Conservation (phyloP, 2,113 vertebrate species). For the Tetrao urogallus region DNA sequence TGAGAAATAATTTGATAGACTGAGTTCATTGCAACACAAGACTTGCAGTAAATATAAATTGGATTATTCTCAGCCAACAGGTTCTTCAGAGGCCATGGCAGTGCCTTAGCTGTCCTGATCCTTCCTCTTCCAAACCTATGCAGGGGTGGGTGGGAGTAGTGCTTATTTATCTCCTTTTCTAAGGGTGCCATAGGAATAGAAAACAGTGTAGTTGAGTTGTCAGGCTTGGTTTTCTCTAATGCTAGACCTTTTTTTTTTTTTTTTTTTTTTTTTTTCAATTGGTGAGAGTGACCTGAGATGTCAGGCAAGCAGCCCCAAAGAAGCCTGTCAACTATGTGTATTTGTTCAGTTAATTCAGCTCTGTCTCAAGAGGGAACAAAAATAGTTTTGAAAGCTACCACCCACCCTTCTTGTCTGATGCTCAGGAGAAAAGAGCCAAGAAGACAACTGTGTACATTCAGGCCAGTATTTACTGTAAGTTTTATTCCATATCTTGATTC, state of each 20-base stretch:
- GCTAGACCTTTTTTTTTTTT: background rate
- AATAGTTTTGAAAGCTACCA: background rate
- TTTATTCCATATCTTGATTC: background rate
- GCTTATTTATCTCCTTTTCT: background rate
- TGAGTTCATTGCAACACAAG: background rate
- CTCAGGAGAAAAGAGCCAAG: background rate
- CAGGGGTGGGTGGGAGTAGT: background rate
- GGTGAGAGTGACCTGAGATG: background rate
- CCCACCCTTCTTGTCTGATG: background rate
- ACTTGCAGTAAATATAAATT: background rate
- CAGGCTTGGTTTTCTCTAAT: background rate
- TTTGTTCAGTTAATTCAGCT: background rate
- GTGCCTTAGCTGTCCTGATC: background rate
- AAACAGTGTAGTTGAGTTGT: background rate
- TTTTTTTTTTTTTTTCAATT: too few species aligned
- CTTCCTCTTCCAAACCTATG: background rate
- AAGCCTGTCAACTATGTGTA: background rate
- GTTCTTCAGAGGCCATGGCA: background rate
- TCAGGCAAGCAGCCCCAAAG: background rate
- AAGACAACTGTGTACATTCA: background rate
- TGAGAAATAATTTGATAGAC: background rate
- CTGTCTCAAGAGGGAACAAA: background rate
- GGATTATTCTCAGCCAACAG: background rate
- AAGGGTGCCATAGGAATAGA: background rate
- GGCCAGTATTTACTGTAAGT: background rate